Evolutionary conservation across 2,797 vertebrate genomes (phyloP).

Genomic region (Echeneis naucrates): DNA sequence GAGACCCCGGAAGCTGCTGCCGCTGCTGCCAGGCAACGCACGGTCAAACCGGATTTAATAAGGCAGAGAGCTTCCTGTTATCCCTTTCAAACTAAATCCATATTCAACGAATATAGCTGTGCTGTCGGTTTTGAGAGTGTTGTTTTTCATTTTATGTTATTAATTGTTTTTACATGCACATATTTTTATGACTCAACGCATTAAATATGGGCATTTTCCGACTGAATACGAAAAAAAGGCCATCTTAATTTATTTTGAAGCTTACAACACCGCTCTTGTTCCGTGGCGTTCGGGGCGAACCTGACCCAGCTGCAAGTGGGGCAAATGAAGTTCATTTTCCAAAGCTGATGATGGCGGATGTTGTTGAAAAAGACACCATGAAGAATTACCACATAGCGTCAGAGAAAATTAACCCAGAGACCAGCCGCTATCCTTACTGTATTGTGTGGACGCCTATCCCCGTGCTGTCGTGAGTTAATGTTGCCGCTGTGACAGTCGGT

Average conservation of each 20-base stretch:
- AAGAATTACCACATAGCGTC: slow-evolving; percentile 87
- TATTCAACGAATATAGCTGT: too few species aligned
- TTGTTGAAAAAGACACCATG: slow-evolving; percentile 87
- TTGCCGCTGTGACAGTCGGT: background rate
- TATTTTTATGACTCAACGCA: accelerated
- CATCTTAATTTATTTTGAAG: slow-evolving; percentile 63
- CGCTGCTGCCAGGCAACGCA: background rate
- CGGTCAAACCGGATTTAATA: background rate
- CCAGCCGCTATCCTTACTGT: slow-evolving; percentile 91
- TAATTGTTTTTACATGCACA: too few species aligned
- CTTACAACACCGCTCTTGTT: accelerated
- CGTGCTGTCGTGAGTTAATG: slow-evolving; percentile 91
- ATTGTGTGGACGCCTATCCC: slow-evolving; percentile 98
- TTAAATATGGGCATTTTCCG: too few species aligned
- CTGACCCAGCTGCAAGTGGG: slow-evolving; percentile 52
- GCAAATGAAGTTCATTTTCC: slow-evolving; percentile 71
- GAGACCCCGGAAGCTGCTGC: slow-evolving; percentile 40
- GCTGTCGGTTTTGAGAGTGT: too few species aligned
- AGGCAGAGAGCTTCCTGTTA: accelerated
- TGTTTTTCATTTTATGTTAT: too few species aligned
- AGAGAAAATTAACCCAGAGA: slow-evolving; percentile 84
- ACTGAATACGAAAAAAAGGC: too few species aligned
- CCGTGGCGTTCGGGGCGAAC: accelerated
- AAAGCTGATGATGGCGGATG: slow-evolving; percentile 93
- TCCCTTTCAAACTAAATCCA: slow-evolving; percentile 42